Percentiles rank a stretch among this genome's conserved stretches.
phyloP scores from a whole-genome alignment of 2,797 vertebrate genomes.

The Channallabes apus region DNA sequence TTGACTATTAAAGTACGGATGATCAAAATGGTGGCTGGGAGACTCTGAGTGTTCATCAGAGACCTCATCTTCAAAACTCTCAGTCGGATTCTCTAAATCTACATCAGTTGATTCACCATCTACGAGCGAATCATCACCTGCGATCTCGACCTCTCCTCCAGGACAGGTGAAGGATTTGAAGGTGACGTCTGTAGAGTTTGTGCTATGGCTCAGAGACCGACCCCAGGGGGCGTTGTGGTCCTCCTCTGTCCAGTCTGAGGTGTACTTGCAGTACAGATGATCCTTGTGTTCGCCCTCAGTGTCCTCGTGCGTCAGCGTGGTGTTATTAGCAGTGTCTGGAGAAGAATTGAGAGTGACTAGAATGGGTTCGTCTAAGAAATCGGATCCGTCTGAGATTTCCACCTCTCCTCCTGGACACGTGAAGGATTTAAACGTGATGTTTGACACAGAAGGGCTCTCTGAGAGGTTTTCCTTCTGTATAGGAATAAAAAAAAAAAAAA shows the following conservation, averaged over 20 bases:
- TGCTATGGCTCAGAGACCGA: not conserved
- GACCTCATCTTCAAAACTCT: not conserved
- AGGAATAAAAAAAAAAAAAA: not conserved
- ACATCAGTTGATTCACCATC: not conserved
- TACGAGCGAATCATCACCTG: not conserved
- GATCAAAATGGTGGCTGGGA: not conserved
- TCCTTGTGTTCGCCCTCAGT: slow-evolving; percentile 54
- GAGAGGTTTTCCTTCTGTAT: slow-evolving; percentile 25
- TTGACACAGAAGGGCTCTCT: not conserved
- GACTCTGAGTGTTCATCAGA: not conserved
- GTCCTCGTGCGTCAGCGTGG: not conserved
- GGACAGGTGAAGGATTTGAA: slow-evolving; percentile 62
- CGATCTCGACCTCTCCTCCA: slow-evolving; percentile 65
- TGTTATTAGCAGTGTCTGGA: slow-evolving; percentile 12
- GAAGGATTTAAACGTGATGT: slow-evolving; percentile 60
- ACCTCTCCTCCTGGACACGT: slow-evolving; percentile 61
- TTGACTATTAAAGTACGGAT: slow-evolving; percentile 9
- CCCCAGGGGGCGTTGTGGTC: not conserved
- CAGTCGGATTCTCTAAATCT: not conserved
- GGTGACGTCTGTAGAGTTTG: slow-evolving; percentile 53
- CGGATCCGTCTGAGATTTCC: slow-evolving; percentile 59
- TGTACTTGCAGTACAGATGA: slow-evolving; percentile 58
- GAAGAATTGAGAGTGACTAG: slow-evolving; percentile 36
- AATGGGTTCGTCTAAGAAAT: slow-evolving; percentile 55
- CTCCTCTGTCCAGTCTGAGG: not conserved